These are phyloP conservation scores for Anthonomus grandis DNA, from an alignment of 1,140 invertebrate genomes.

Conservation along the genomic window DNA sequence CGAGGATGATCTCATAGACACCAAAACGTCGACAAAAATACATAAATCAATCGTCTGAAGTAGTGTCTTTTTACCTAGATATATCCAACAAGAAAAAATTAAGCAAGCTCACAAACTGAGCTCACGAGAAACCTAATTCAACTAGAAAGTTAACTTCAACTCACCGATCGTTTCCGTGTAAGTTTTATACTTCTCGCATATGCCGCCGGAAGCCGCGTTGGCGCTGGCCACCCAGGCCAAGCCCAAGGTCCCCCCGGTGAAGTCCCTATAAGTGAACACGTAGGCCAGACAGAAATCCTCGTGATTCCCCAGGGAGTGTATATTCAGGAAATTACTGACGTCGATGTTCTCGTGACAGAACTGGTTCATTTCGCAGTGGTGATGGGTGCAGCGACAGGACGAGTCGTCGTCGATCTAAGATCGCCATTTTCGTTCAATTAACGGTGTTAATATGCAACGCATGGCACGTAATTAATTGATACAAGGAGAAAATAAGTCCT, in stretches of 20 bases:
- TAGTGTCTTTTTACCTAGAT: too few relatives aligned
- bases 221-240: constrained; percentile 98
- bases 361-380: constrained; percentile 74
- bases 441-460: too few relatives aligned
- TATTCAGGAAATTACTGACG: constrained; percentile 97
- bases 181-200: constrained; percentile 97
- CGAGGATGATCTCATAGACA: too few relatives aligned
- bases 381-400: constrained; percentile 61
- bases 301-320: constrained; percentile 95
- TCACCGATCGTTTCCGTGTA: constrained; percentile 89
- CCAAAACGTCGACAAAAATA: too few relatives aligned
- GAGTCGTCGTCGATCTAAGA: constrained; percentile 79
- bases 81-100: too few relatives aligned
- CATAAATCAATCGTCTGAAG: too few relatives aligned
- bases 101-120: too few relatives aligned
- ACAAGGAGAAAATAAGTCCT: too few relatives aligned
- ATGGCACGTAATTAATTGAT: too few relatives aligned
- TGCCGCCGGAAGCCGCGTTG: constrained; percentile 93
- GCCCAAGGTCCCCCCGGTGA: constrained; percentile 57
- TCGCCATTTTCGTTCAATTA: too few relatives aligned
- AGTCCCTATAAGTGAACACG: constrained; percentile 87
- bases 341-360: constrained; percentile 98
- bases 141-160: too few relatives aligned
- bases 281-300: constrained; percentile 98
- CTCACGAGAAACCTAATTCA: too few relatives aligned